Evolutionary conservation across 53 echinoderm and acorn worm genomes (phyloP).

Genomic region (Echinometra lucunter): DNA sequence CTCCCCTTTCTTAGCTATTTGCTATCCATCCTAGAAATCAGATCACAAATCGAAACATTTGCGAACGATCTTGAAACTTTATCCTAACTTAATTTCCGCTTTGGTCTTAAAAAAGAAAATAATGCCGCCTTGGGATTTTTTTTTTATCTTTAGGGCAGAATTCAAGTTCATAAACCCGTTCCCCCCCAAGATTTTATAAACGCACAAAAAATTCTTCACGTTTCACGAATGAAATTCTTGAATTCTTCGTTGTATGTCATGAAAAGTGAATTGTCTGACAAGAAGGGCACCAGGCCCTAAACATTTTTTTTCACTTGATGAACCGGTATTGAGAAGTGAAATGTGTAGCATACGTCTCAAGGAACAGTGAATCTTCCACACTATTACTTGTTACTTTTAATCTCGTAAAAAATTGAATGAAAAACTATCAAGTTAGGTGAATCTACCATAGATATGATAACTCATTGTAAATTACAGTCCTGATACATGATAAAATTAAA

Average conservation of each 20-base stretch:
- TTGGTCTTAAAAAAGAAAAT: constrained; percentile 58
- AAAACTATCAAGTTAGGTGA: too few species aligned
- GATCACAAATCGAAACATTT: constrained; percentile 48
- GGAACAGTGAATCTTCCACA: too few species aligned
- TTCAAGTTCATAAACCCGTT: constrained; percentile 17
- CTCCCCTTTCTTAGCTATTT: not conserved
- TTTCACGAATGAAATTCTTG: not conserved
- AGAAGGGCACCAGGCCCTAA: too few species aligned
- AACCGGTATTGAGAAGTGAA: too few species aligned
- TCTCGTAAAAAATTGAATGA: too few species aligned
- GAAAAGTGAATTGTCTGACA: not conserved
- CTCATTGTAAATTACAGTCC: too few species aligned
- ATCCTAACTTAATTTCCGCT: constrained; percentile 60
- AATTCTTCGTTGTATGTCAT: not conserved
- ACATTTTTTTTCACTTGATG: too few species aligned
- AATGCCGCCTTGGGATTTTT: constrained; percentile 24
- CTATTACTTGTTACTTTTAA: too few species aligned
- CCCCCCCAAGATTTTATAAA: not conserved
- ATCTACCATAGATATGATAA: too few species aligned
- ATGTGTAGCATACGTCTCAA: too few species aligned
- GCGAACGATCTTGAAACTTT: constrained; percentile 33
- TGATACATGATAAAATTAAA: too few species aligned
- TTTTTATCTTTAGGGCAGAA: constrained; percentile 6
- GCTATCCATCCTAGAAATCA: constrained; percentile 26
- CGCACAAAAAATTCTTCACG: not conserved